Conservation (phyloP, 30 jellyfish, hydroid and myxozoan species). For the Cassiopea xamachana region DNA sequence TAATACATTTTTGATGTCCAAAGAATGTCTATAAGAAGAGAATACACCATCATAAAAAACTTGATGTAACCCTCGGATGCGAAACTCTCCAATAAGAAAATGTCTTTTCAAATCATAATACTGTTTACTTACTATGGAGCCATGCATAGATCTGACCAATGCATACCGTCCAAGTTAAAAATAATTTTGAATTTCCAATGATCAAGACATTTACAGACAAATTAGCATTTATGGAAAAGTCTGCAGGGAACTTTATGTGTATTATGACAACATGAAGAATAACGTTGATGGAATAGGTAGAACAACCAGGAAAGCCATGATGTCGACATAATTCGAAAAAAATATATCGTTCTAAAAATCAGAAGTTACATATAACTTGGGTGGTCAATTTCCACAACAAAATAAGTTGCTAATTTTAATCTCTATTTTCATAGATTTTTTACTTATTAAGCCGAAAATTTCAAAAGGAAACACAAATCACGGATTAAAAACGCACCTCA, state of each 20-base stretch:
- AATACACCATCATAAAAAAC: background rate
- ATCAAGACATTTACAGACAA: background rate
- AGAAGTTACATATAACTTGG: background rate
- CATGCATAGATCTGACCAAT: background rate
- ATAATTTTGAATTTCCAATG: background rate
- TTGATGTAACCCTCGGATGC: background rate
- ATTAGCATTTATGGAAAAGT: background rate
- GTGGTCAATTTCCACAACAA: background rate
- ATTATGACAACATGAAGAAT: background rate
- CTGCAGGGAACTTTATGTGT: background rate
- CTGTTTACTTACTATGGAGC: constrained; percentile 6
- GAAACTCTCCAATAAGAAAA: background rate
- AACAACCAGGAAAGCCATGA: no score
- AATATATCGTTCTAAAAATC: no score
- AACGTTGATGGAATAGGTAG: background rate
- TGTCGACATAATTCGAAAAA: no score
- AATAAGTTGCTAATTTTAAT: background rate
- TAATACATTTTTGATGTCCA: no score
- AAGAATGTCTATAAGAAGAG: no score
- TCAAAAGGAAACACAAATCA: background rate
- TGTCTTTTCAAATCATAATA: background rate
- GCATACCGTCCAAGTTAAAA: background rate
- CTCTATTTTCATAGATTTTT: background rate
- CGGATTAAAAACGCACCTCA: background rate
- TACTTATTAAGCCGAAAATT: background rate